Evolutionary conservation across 2,888 invertebrate genomes (phyloP).

Genomic region (Phengaris arion): DNA sequence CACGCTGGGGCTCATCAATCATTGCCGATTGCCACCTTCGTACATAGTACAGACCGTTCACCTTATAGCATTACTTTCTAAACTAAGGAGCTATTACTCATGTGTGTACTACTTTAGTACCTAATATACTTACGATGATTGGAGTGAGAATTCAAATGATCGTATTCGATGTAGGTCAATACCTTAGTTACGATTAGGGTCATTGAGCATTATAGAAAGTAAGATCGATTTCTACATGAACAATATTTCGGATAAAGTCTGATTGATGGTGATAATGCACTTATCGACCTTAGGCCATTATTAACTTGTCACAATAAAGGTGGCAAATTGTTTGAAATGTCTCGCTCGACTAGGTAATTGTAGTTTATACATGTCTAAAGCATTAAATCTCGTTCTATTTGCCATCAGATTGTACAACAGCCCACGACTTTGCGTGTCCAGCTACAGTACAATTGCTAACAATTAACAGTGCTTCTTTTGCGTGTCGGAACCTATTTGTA

Average conservation of each 20-base stretch:
- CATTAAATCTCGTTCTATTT: conserved; percentile 28
- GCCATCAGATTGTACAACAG: conserved; percentile 30
- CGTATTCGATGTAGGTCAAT: not conserved
- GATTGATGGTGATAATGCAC: conserved; percentile 25
- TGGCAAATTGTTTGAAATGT: conserved; percentile 21
- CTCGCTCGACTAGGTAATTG: conserved; percentile 30
- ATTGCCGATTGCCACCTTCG: conserved; percentile 55
- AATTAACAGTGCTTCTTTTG: conserved; percentile 74
- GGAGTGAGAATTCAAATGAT: conserved; percentile 5
- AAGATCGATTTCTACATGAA: not conserved
- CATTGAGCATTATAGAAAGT: not conserved
- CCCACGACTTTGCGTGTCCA: conserved; percentile 70
- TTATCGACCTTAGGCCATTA: conserved; percentile 14
- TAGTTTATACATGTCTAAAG: conserved; percentile 28
- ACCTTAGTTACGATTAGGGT: not conserved
- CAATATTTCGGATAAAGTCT: not conserved
- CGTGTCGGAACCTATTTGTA: conserved; percentile 67
- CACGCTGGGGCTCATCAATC: conserved; percentile 66
- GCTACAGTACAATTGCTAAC: conserved; percentile 70
- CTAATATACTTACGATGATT: not conserved
- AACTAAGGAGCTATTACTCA: conserved; percentile 49
- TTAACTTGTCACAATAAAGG: conserved; percentile 13
- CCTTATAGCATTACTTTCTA: conserved; percentile 56
- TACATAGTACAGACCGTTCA: conserved; percentile 52
- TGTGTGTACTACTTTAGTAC: conserved; percentile 46